Evolutionary conservation across 2,113 vertebrate genomes (phyloP).

Genomic region (Nansenia antarctica): DNA sequence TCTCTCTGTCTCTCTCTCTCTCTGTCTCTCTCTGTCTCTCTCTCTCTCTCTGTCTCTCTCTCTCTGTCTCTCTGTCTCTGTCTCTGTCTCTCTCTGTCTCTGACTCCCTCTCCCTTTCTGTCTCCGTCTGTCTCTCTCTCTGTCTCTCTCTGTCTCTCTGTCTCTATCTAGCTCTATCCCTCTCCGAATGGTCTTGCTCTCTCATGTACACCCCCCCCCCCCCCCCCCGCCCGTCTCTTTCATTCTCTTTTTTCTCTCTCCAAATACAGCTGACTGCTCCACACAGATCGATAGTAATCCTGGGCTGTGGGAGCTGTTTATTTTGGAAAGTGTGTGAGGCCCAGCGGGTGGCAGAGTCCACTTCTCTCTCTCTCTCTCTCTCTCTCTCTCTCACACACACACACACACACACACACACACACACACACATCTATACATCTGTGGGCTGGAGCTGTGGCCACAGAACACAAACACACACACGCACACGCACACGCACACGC

Average conservation of each 20-base stretch:
- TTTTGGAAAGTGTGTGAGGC: constrained; percentile 68
- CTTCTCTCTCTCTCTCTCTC: constrained; percentile 4
- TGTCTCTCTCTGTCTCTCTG: neutral
- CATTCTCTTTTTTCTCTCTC: no score
- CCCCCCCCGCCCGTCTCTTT: neutral
- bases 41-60: neutral
- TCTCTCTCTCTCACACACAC: constrained; percentile 5
- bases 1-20: constrained; percentile 30
- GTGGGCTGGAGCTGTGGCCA: neutral
- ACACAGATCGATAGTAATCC: constrained; percentile 71
- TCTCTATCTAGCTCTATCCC: neutral
- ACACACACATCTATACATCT: neutral
- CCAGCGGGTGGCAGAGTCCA: constrained; percentile 57
- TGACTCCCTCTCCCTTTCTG: constrained; percentile 25
- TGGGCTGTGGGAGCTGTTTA: constrained; percentile 63
- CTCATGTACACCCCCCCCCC: no score
- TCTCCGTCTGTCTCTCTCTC: neutral
- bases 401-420: neutral
- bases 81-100: constrained; percentile 15
- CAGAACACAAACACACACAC: neutral
- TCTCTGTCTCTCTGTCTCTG: neutral
- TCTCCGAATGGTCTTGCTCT: neutral
- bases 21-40: constrained; percentile 5
- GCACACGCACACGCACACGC: neutral
- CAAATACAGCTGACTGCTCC: constrained; percentile 55